Conservation (phyloP, 2,113 vertebrate species). For the Rhinoptilus africanus region DNA sequence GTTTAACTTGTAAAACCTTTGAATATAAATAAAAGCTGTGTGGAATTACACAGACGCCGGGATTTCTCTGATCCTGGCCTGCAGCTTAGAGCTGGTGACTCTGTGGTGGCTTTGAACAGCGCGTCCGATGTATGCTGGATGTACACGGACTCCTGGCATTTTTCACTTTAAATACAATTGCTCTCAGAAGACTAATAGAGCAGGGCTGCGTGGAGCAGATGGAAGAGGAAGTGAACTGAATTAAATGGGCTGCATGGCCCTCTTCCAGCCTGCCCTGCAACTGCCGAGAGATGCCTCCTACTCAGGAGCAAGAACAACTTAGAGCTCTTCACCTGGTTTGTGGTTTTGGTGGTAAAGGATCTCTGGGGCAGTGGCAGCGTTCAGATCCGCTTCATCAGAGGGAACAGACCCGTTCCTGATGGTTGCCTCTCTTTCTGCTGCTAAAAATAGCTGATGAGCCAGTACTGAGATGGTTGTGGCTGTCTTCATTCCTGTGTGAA, state of each 20-base stretch:
- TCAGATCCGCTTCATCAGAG: neutral
- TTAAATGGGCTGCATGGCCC: neutral
- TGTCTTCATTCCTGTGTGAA: neutral
- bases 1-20: neutral
- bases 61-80: neutral
- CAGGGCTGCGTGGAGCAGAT: neutral
- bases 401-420: neutral
- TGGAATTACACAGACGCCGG: neutral
- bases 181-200: slow-evolving; percentile 33
- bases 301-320: neutral
- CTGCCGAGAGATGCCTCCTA: neutral
- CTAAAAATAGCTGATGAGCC: slow-evolving; percentile 27
- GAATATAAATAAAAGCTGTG: neutral
- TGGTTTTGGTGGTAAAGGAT: neutral
- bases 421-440: neutral
- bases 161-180: slow-evolving; percentile 7
- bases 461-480: neutral
- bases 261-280: neutral
- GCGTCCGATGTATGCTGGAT: neutral
- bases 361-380: neutral
- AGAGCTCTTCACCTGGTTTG: neutral
- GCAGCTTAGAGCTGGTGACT: neutral
- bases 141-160: neutral
- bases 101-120: rapidly evolving
- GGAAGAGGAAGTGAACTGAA: slow-evolving; percentile 23